Evolutionary conservation across 1,140 invertebrate species (phyloP), one percentile per base, ranked within the genome.

Genomic region (Schlechtendalia chinensis): DNA sequence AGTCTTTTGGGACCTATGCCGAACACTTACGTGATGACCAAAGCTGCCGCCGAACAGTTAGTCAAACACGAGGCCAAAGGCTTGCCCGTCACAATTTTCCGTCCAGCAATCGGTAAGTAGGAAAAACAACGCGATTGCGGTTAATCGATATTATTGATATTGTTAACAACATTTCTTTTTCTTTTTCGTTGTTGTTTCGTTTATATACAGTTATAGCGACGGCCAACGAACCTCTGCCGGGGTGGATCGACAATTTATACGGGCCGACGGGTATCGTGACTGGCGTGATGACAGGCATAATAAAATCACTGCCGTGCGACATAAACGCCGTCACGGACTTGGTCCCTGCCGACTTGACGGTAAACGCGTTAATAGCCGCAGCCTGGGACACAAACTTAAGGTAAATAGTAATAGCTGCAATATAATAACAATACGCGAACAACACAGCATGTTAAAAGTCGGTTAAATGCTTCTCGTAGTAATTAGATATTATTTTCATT

Each of bases 1-100:
- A 81, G 82, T 22, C 90, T 85, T 86, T 85, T 86, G 47, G 80
- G 59, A 39, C 58, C 65, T 19, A 92, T 89, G 84, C 94, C 94
- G 0, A 96, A 96, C 83, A 93, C 93, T 0, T 96, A 96, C 83
- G 90, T 91, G 0, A 94, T 90, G 83, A 94, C 93, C 2, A 96
- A 96, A 87, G 90, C 92, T 3, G 85, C 93, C 11, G 92, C 91
- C 14, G 94, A 96, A 86, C 89, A 92, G 82, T 85, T 91, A 0
- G 87, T 95, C 0, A 86, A 89, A 82, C 87, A 90, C 81, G 89
- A 92, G 82, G 87, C 89, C 1, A 86, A 86, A 29, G 89, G 89
- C 75, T 84, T 98, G 58, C 96, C 96, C 5, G 86, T 89, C 3
- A 91, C 90, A 14, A 86, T 94, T 14, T 89, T 92, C 83, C 87